Evolutionary conservation across 2,797 vertebrate species (phyloP).

Genomic region (Myotis myotis): DNA sequence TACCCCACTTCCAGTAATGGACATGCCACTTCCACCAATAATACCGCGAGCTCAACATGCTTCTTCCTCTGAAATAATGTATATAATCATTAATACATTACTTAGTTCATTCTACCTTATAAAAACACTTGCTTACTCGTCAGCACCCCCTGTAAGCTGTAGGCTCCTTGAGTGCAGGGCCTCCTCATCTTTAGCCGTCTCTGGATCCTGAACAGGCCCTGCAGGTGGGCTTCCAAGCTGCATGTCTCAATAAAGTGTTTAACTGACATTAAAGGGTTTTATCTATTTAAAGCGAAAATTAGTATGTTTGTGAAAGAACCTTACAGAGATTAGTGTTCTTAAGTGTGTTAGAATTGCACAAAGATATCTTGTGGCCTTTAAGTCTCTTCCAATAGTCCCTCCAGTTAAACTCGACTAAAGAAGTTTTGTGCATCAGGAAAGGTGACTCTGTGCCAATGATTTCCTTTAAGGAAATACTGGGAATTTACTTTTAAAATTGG

Average conservation of each 20-base stretch:
- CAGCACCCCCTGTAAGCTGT: neutral
- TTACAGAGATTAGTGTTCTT: neutral
- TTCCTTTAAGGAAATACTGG: neutral
- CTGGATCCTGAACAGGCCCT: neutral
- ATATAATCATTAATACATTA: neutral
- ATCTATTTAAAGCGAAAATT: neutral
- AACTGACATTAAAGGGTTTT: neutral
- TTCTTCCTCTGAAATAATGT: neutral
- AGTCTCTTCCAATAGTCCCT: neutral
- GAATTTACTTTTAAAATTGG: neutral
- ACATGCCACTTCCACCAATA: no score
- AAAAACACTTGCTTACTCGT: neutral
- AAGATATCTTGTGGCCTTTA: neutral
- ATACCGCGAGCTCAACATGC: neutral
- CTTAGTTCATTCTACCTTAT: neutral
- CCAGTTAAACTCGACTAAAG: neutral
- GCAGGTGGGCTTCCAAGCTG: neutral
- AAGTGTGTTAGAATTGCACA: neutral
- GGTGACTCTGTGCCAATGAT: neutral
- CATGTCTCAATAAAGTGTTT: neutral
- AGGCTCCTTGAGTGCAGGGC: neutral
- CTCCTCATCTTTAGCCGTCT: neutral
- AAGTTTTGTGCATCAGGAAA: neutral
- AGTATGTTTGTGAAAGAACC: neutral
- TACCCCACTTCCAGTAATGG: no score